These are phyloP conservation scores for Syndactyla subalaris DNA, from an alignment of 2,797 vertebrate species.

Conservation along the genomic window DNA sequence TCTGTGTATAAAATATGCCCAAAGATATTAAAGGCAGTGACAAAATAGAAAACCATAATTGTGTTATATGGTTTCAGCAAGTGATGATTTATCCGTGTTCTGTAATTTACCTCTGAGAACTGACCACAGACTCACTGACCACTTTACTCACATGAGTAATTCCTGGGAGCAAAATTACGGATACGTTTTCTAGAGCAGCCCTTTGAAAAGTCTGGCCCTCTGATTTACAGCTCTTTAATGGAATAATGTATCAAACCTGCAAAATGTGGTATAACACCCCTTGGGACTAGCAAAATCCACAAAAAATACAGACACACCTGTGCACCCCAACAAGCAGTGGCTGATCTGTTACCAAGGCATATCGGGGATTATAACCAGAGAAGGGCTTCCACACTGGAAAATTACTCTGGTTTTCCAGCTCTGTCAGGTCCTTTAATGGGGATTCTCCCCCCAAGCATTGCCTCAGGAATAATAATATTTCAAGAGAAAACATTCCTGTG, in stretches of 20 bases:
- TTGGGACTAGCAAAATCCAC: neutral
- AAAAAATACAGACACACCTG: neutral
- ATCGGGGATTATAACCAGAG: neutral
- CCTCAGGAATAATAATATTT: neutral
- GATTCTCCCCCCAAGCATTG: neutral
- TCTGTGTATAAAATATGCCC: neutral
- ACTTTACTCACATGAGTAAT: neutral
- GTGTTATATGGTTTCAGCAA: neutral
- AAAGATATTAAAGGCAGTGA: neutral
- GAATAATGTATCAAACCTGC: neutral
- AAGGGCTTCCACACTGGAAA: neutral
- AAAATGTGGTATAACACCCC: neutral
- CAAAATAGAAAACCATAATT: neutral
- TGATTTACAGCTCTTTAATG: neutral
- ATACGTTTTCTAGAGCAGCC: neutral
- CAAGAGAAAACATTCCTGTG: neutral
- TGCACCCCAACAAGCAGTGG: neutral
- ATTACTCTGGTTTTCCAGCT: neutral
- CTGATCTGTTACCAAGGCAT: neutral
- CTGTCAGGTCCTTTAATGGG: neutral
- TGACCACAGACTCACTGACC: neutral
- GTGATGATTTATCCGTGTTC: neutral
- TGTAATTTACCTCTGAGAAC: neutral
- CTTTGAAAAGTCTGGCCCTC: neutral
- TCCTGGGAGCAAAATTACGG: neutral